Percentiles rank a stretch among this genome's conserved stretches.
These are phyloP conservation scores for Microplitis demolitor DNA, from an alignment of 1,140 invertebrate genomes.

Conservation along the genomic window DNA sequence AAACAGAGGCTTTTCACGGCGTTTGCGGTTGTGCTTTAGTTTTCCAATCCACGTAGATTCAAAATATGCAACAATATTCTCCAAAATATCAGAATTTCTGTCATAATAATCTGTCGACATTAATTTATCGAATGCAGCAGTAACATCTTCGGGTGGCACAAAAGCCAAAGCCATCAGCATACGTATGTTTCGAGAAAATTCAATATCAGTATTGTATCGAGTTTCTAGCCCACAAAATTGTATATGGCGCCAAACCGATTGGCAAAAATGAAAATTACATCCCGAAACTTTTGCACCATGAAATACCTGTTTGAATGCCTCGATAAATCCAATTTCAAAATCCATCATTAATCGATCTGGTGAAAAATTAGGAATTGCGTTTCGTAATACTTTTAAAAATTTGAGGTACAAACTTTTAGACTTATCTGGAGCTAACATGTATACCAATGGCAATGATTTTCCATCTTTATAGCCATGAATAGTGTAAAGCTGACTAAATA, in stretches of 20 bases:
- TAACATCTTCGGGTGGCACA: no score
- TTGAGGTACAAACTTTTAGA: neutral
- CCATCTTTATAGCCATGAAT: neutral
- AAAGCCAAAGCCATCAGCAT: no score
- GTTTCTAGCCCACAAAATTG: neutral
- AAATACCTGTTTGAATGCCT: neutral
- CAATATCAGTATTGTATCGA: no score
- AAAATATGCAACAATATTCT: no score
- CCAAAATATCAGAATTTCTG: no score
- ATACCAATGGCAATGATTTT: neutral
- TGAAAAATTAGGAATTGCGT: neutral
- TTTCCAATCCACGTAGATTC: no score
- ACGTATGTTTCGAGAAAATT: no score
- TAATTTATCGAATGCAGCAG: no score
- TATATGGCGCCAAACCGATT: conserved; percentile 6
- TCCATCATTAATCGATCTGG: neutral
- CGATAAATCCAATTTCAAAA: neutral
- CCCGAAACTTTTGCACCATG: neutral
- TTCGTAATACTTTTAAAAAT: neutral
- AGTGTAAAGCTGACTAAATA: neutral
- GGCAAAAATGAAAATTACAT: conserved; percentile 3
- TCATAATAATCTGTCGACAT: no score
- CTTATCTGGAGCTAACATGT: neutral
- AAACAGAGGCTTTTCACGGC: no score
- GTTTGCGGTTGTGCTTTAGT: no score